These are phyloP conservation scores for Porites cylindrica DNA, from an alignment of 92 coral and sea anemone genomes.

Conservation along the genomic window DNA sequence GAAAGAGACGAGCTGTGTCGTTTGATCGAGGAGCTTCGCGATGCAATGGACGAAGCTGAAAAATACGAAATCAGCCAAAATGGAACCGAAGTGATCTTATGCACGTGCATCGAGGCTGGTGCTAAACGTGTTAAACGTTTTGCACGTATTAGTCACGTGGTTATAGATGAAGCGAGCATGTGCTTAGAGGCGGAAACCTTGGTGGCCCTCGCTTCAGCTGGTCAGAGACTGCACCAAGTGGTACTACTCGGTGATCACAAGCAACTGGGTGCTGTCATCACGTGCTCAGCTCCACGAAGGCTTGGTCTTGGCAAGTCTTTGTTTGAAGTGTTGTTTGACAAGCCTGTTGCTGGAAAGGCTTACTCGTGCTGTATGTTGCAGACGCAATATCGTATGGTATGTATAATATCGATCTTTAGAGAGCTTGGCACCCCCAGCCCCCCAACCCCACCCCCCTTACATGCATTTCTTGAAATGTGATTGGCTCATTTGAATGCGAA, in stretches of 20 bases:
- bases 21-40: conserved; percentile 57
- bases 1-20: conserved; percentile 50
- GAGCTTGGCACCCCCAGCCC: too few species aligned
- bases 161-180: conserved; percentile 93
- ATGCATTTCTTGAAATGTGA: too few species aligned
- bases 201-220: conserved; percentile 79
- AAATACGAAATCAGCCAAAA: conserved; percentile 76
- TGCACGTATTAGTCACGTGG: conserved; percentile 75
- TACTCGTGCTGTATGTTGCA: conserved; percentile 72
- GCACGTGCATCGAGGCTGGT: conserved; percentile 96
- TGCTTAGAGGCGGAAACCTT: conserved; percentile 89
- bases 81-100: conserved; percentile 79
- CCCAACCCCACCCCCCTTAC: too few species aligned
- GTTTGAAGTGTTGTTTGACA: conserved; percentile 74
- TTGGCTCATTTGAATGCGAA: too few species aligned
- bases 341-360: conserved; percentile 48
- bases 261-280: conserved; percentile 80
- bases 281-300: conserved; percentile 71
- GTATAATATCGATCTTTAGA: background rate
- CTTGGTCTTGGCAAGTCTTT: conserved; percentile 84
- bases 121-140: conserved; percentile 81
- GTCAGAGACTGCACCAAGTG: conserved; percentile 77
- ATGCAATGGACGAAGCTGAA: conserved; percentile 81
- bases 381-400: conserved; percentile 3
- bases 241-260: conserved; percentile 88